Evolutionary conservation across 1,140 invertebrate genomes (phyloP).

Genomic region (Meloidogyne floridensis): DNA sequence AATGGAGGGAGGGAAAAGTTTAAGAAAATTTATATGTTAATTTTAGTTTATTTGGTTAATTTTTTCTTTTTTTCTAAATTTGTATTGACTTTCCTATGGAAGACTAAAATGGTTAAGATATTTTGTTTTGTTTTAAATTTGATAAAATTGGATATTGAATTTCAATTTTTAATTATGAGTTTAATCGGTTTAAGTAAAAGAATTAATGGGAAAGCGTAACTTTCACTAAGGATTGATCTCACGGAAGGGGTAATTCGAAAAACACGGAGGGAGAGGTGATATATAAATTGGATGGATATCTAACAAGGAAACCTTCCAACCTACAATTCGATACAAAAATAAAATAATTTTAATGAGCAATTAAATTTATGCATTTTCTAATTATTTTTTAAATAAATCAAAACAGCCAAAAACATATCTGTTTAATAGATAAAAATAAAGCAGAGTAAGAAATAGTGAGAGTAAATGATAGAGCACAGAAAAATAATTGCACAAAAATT

Average conservation of each 20-base stretch:
- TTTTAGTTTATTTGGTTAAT: not conserved
- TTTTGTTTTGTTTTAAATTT: not conserved
- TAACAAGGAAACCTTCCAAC: too few relatives aligned
- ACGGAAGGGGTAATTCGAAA: too few relatives aligned
- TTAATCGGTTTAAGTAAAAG: too few relatives aligned
- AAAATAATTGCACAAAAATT: conserved; percentile 8
- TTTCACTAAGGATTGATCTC: too few relatives aligned
- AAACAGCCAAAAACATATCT: conserved; percentile 2
- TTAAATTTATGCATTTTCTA: conserved; percentile 9
- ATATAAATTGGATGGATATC: too few relatives aligned
- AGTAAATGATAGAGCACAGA: not conserved
- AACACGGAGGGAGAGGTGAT: too few relatives aligned
- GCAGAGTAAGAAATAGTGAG: not conserved
- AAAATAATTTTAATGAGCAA: not conserved
- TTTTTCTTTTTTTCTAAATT: not conserved
- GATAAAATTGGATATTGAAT: not conserved
- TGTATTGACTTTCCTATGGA: not conserved
- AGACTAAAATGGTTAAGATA: not conserved
- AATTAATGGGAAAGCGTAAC: too few relatives aligned
- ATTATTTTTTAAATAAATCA: not conserved
- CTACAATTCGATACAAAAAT: too few relatives aligned
- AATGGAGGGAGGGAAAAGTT: not conserved
- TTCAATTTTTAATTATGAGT: not conserved
- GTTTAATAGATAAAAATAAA: conserved; percentile 10
- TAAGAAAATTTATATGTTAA: conserved; percentile 5